phyloP scores from a whole-genome alignment of 1,140 invertebrate species.

The Arion vulgaris region DNA sequence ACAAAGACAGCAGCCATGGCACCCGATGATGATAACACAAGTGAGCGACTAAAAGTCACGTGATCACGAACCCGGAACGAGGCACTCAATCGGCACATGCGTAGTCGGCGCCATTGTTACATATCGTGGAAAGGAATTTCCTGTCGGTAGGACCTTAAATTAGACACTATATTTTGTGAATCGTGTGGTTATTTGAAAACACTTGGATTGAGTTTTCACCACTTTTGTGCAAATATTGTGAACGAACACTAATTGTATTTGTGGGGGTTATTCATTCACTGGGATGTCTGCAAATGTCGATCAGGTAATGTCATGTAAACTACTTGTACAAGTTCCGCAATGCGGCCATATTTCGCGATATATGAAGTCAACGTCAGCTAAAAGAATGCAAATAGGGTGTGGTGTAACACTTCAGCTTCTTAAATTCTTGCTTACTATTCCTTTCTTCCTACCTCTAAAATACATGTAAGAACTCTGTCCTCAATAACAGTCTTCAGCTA shows the following conservation, averaged over 20 bases:
- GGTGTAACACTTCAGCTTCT: too few species aligned
- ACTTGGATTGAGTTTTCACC: slow-evolving; percentile 30
- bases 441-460: too few species aligned
- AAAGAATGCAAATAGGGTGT: slow-evolving; percentile 1
- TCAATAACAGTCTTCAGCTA: too few species aligned
- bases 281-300: slow-evolving; percentile 71
- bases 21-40: too few species aligned
- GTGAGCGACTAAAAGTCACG: slow-evolving; percentile 52
- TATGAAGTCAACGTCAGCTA: slow-evolving; percentile 17
- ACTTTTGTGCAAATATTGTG: slow-evolving; percentile 48
- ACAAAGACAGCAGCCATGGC: too few species aligned
- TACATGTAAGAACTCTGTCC: too few species aligned
- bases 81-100: slow-evolving; percentile 61
- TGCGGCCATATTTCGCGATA: slow-evolving; percentile 24
- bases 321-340: slow-evolving; percentile 40
- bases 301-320: slow-evolving; percentile 63
- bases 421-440: too few species aligned
- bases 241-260: slow-evolving; percentile 51
- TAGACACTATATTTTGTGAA: slow-evolving; percentile 26
- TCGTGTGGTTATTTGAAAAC: slow-evolving; percentile 21
- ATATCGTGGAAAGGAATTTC: slow-evolving; percentile 45
- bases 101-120: slow-evolving; percentile 65
- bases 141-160: slow-evolving; percentile 42
- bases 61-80: slow-evolving; percentile 61
- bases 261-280: slow-evolving; percentile 51